Percentiles rank a stretch among this genome's conserved stretches.
Conservation (phyloP, 2,888 invertebrate species). For the Drosophila leonis region DNA sequence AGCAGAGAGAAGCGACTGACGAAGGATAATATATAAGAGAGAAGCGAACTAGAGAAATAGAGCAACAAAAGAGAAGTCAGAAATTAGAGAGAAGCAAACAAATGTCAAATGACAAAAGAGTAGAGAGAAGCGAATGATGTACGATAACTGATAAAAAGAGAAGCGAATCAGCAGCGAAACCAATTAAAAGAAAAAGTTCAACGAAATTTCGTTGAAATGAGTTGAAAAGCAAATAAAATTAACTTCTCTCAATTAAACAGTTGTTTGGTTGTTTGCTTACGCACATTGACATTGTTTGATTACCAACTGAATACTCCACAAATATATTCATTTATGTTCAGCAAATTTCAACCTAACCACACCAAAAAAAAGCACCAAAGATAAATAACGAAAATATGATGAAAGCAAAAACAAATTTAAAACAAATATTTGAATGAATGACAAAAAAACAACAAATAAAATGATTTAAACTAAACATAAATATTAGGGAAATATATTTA, state of each 20-base stretch:
- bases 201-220: background rate
- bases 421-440: conserved; percentile 4
- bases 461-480: background rate
- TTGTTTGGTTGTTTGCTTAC: background rate
- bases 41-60: background rate
- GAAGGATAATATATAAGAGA: background rate
- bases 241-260: conserved; percentile 1
- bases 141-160: no score
- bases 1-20: background rate
- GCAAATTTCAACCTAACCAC: background rate
- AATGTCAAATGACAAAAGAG: no score
- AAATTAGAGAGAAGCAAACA: background rate
- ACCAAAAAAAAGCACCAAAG: background rate
- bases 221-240: background rate
- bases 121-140: background rate
- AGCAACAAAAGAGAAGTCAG: background rate
- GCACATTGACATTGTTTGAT: conserved; percentile 1
- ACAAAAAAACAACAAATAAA: background rate
- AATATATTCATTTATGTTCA: conserved; percentile 6
- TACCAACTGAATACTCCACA: conserved; percentile 3
- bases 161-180: background rate
- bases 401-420: background rate
- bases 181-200: background rate
- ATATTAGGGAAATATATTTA: background rate
- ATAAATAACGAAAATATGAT: conserved; percentile 5